Evolutionary conservation across 2,113 vertebrate genomes (phyloP).

Genomic region (Anolis sagrei): DNA sequence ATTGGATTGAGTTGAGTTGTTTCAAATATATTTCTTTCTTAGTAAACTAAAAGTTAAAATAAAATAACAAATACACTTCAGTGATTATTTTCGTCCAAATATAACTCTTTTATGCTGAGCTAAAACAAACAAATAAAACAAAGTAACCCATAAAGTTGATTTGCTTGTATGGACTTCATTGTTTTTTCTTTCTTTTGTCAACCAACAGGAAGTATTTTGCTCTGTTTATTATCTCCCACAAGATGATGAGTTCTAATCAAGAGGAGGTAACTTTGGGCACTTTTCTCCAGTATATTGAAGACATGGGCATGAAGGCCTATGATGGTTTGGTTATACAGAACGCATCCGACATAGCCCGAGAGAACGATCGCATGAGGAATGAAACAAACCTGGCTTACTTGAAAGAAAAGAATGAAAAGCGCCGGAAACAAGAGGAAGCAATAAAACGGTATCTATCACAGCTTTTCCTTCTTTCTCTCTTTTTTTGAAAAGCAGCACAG

Average conservation of each 20-base stretch:
- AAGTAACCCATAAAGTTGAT: neutral
- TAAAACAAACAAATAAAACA: conserved; percentile 14
- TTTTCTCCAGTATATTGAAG: conserved; percentile 96
- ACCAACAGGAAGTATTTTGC: conserved; percentile 81
- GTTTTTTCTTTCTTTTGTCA: conserved; percentile 57
- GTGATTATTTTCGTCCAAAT: neutral
- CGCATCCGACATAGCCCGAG: conserved; percentile 95
- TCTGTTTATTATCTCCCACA: conserved; percentile 82
- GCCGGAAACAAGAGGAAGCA: conserved; percentile 91
- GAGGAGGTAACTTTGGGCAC: conserved; percentile 87
- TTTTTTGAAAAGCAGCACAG: neutral
- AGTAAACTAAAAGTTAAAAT: conserved; percentile 23
- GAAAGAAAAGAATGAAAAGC: conserved; percentile 94
- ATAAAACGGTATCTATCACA: conserved; percentile 87
- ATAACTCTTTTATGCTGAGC: neutral
- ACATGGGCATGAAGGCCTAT: conserved; percentile 92
- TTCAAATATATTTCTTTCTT: conserved; percentile 6
- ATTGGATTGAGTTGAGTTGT: neutral
- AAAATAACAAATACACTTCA: neutral
- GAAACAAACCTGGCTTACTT: conserved; percentile 93
- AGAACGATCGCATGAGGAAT: conserved; percentile 94
- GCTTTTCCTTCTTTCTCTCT: neutral
- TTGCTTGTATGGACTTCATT: neutral
- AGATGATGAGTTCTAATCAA: conserved; percentile 93
- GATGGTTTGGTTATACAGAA: conserved; percentile 98